Base-by-base conservation (phyloP, 2,888 invertebrate species). In the Drosophila limbata region DNA sequence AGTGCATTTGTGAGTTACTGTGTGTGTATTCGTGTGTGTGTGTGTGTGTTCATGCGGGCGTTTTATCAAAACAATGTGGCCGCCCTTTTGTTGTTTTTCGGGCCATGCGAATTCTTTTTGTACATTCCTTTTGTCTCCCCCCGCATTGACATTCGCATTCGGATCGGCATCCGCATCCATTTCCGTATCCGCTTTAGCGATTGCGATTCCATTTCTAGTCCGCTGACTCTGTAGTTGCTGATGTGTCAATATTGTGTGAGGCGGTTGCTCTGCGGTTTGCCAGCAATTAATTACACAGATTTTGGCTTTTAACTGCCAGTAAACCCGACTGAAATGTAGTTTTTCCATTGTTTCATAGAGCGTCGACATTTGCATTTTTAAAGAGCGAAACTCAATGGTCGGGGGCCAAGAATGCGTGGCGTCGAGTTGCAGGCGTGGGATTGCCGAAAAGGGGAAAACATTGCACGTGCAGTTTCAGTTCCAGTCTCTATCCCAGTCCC, bases 261-360 rank as follows among this genome's bases (percentile, higher is more conserved):
- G 73, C 81, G 81, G 71, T 75, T 72, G 63, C 33, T 44, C 56
- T 86, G 88, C 76, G 90, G 90, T 83, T 85, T 74, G 77, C 74
- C 79, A 75, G 85, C 86, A 90, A 90, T 90, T 90, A 90, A 88
- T 90, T 84, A 81, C 72, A 63, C 77, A 81, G 82, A 85, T 86
- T 86, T 75, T 83, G 81, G 68, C 65, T 71, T 71, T 71, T 62
- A 52, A 55, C 70, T n/a, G 70, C 45, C 65, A 62, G 44, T 45
- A 61, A 31, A 15, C 19, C 50, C 37, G 35, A 53, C 69, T 69
- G 67, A 71, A 76, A 59, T 69, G 53, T 74, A 71, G 61, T 76
- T 74, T 61, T 42, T 17, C 69, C 66, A 69, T 74, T 69, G 77
- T 77, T 72, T 66, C 63, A 71, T 73, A 53, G 48, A 53, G 59